Base-by-base conservation (phyloP, 1,140 invertebrate genomes). In the Bradysia coprophila region DNA sequence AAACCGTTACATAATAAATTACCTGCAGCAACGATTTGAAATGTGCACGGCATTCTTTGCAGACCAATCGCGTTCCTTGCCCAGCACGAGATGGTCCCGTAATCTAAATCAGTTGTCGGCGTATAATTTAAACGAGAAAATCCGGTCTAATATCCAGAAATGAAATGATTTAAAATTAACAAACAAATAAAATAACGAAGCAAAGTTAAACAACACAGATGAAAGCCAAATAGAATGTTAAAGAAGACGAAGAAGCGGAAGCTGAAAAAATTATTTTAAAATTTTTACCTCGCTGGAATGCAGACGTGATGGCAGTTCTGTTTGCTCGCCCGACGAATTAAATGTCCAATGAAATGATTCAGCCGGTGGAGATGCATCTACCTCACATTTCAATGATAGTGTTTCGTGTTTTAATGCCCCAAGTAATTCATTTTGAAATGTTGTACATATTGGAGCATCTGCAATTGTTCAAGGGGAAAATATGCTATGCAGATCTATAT, bases 321-420 rank as follows among this genome's bases (percentile, higher is more conserved):
- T 76, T 52, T 81, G 73, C 53, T 87, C 82, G 8, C 81, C 81
- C 32, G 81, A 84, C 55, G 83, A 86, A 64, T 88, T 87, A 66
- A 89, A 87, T 34, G 81, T 85, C 85, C 85, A 88, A 46, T 83
- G 80, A 58, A 85, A 89, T 55, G 75, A 75, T 49, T 78, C 71
- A 10, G 78, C 67, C 1, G 80, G 70, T 9, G 87, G 87, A 54
- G 89, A 86, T 45, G 85, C 78, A 49, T 87, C 83, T 43, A 91
- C 84, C 49, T 82, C 75, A 56, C 87, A 92, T 47, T 75, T 72
- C 43, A 92, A 61, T 32, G 74, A 69, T 11, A 88, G 76, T 11
- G 80, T 85, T 60, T 90, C 87, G 53, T 86, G 79, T 53, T 85
- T 84, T 42, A 88, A 64, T 4, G 84, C 85, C 2, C 86, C 85